Evolutionary conservation across 1,140 invertebrate species (phyloP), one percentile per base, ranked within the genome.

Genomic region (Phymastichus coffea): DNA sequence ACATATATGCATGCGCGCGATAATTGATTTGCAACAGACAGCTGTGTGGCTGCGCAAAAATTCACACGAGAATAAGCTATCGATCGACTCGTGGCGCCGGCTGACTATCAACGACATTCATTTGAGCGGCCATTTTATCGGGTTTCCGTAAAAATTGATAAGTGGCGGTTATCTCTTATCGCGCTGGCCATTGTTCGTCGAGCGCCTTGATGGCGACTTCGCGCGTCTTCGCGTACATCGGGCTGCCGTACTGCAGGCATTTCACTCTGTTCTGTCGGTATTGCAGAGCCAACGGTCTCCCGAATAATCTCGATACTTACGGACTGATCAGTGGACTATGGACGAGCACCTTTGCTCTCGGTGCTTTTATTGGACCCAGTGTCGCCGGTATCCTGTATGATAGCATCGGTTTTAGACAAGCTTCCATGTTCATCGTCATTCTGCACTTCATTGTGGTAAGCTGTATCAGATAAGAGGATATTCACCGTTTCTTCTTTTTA

Each of bases 321-420:
- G 91, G 91, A 0, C 74, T 94, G 23, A 87, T 94, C 41, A 93
- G 91, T 3, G 90, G 89, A 1, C 79, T 94, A 37, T 93, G 91
- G 90, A 92, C 91, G 0, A 92, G 90, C 10, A 87, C 88, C 0
- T 93, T 93, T 71, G 91, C 92, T 2, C 78, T 93, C 0, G 91
- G 91, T n/a, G 89, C 89, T 22, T 93, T 92, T 72, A 86, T 92
- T 23, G 91, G 91, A 0, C 90, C 90, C 1, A 90, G 88, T 1
- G 78, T 91, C 0, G 89, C 87, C 28, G 91, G 91, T 7, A 82
- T 91, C 35, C 80, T 94, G 1, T 86, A 87, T 59, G 89, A 94
- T 63, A 82, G 78, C 46, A 84, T 90, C 37, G 88, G 88, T 1
- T 94, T 93, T 70, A 71, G 83, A 56, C 82, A 84, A 61, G 85